Percentiles rank a stretch among this genome's conserved stretches.
Evolutionary conservation across 2,797 vertebrate genomes (phyloP).

Genomic region (Sebastes matsubarae): DNA sequence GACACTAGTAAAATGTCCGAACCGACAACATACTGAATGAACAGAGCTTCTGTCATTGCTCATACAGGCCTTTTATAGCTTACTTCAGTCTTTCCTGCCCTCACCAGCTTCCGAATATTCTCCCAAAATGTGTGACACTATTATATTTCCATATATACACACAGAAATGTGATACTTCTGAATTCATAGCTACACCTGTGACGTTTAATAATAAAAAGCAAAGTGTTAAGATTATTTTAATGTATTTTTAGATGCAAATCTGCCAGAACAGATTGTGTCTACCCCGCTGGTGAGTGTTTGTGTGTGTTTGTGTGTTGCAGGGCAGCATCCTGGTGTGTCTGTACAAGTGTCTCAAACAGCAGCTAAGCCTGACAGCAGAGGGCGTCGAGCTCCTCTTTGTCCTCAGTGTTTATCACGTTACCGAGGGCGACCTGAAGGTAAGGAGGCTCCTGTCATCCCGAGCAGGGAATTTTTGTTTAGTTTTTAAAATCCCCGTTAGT

Average conservation of each 20-base stretch:
- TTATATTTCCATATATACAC: background rate
- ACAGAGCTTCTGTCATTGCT: background rate
- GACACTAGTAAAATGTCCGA: background rate
- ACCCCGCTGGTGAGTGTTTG: background rate
- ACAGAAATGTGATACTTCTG: background rate
- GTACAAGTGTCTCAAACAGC: background rate
- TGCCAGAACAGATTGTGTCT: background rate
- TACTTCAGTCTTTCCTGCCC: background rate
- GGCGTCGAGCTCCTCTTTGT: conserved; percentile 16
- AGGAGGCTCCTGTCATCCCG: background rate
- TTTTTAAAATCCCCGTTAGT: background rate
- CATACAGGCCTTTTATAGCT: background rate
- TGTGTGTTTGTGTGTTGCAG: conserved; percentile 38
- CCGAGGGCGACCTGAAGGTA: conserved; percentile 29
- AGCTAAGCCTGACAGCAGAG: conserved; percentile 39
- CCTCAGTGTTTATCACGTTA: conserved; percentile 15
- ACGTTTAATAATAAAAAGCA: background rate
- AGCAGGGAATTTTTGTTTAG: background rate
- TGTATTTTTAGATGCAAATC: background rate
- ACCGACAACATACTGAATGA: background rate
- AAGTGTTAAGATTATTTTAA: background rate
- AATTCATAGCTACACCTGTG: background rate
- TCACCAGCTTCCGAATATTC: background rate
- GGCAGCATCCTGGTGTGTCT: conserved; percentile 5
- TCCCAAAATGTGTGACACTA: background rate